phyloP scores from a whole-genome alignment of 2,113 vertebrate genomes.

The Gambusia affinis region DNA sequence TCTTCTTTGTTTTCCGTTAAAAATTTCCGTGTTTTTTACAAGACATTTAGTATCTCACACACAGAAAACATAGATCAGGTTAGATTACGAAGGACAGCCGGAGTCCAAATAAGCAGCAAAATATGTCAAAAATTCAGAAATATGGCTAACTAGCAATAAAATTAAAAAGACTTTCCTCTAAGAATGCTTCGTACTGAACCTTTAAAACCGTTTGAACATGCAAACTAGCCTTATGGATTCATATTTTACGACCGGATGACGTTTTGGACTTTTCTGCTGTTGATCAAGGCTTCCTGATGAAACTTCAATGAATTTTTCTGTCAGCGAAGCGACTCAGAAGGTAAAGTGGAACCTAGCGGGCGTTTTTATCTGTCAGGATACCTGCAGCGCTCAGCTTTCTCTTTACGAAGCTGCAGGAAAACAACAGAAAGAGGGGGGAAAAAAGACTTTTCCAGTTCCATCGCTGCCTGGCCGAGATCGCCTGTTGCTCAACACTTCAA shows the following conservation, averaged over 20 bases:
- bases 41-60: no score
- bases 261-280: not conserved
- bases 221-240: not conserved
- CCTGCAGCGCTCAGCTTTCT: conserved; percentile 16
- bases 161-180: not conserved
- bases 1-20: no score
- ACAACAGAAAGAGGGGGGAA: not conserved
- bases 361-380: conserved; percentile 13
- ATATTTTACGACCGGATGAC: not conserved
- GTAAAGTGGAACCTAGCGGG: conserved; percentile 9
- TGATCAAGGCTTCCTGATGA: not conserved
- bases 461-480: not conserved
- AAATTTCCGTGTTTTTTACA: no score
- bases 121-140: not conserved
- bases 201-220: not conserved
- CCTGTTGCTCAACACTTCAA: conserved; percentile 6
- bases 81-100: no score
- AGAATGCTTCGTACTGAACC: not conserved
- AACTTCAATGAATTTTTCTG: not conserved
- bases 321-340: conserved; percentile 17
- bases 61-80: no score
- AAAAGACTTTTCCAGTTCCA: not conserved
- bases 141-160: not conserved
- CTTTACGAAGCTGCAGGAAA: conserved; percentile 25
- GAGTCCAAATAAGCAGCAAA: no score